Evolutionary conservation across 2,797 vertebrate genomes (phyloP), one percentile per base, ranked within the genome.

Genomic region (Coregonus ussuriensis): DNA sequence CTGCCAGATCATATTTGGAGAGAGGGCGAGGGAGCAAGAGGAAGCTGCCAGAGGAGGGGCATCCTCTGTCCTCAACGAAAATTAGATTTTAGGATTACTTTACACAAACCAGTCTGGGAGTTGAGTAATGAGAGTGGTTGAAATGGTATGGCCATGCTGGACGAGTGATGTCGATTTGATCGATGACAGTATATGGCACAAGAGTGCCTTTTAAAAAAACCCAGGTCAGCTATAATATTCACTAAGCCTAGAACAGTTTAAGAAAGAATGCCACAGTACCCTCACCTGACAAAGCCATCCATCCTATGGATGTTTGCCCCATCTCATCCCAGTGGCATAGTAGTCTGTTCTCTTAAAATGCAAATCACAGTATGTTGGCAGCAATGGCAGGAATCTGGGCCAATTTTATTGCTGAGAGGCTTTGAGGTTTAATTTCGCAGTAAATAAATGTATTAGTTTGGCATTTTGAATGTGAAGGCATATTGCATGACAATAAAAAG

Each of bases 1-100:
- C 53, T 31, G 15, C 72, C 72, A 74, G 31, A 74, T 41, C 54
- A 31, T 25, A 16, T 63, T 37, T 62, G 72, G 31, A 37, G 33
- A 73, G 31, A 74, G 54, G 35, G 54, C 13, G 54, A 21, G 18
- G 13, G 68, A 51, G 68, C 35, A 37, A 70, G 37, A 67, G 13
- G 29, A 16, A 67, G 31, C 66, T 67, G 3, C 15, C 31, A 35
- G 63, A 31, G 66, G 21, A 21, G 14, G 29, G 21, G 66, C 13
- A 15, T 59, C 56, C 54, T 59, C 18, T n/a, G 29, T 67, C 4
- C 31, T 67, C 31, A 29, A 33, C 4, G 29, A 15, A 31, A 31
- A 31, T 31, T 3, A 1, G 4, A 18, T 33, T 33, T 37, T 29
- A 65, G 29, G 25, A 11, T 65, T 1, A 1, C 29, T 31, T 25